Evolutionary conservation across 2,888 invertebrate genomes (phyloP), one percentile per base, ranked within the genome.

Genomic region (Seladonia tumulorum): DNA sequence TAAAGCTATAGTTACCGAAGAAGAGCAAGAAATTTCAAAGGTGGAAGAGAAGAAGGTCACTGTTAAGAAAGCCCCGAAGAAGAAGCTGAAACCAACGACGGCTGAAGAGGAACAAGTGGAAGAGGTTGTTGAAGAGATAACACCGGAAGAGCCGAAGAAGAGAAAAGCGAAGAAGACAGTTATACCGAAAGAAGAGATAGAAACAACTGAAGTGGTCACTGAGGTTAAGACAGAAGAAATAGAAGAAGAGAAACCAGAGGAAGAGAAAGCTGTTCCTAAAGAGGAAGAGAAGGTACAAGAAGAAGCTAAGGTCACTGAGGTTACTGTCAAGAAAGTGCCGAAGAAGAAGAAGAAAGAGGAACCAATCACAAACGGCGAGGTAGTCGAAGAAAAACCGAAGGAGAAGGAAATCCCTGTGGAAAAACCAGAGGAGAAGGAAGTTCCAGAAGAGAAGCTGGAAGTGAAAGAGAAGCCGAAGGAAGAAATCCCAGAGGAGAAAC

Each of bases 311-410:
- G 81, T 92, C 47, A 89, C 90, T 1, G 91, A 93, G 82, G 91
- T 94, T 75, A 90, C 93, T 71, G 88, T 86, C 45, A 92, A 95
- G 70, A 93, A 95, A 76, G 90, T 91, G 25, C 92, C 94, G 5
- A 71, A 72, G 42, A 90, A 82, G 89, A 92, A 75, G 91, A 95
- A 91, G 94, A 95, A 94, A 90, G 95, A 91, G 94, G 96, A 93
- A 66, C 82, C 77, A 2, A 86, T 93, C 39, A 89, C 90, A 4
- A 81, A 91, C 14, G 90, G 92, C 16, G 85, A 86, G 45, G 53
- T 87, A 10, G 42, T 86, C n/a, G 76, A 71, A 42, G 82, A 86
- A 3, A 83, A 85, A 12, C 79, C 73, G 7, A 66, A 84, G 60
- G 68, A 63, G 5, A 57, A 83, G 5, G 73, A 85, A 49, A 60